A percentile compares a stretch with the other conserved stretches of the same genome.
Evolutionary conservation across 2,113 vertebrate species (phyloP).

Genomic region (Calonectris borealis): DNA sequence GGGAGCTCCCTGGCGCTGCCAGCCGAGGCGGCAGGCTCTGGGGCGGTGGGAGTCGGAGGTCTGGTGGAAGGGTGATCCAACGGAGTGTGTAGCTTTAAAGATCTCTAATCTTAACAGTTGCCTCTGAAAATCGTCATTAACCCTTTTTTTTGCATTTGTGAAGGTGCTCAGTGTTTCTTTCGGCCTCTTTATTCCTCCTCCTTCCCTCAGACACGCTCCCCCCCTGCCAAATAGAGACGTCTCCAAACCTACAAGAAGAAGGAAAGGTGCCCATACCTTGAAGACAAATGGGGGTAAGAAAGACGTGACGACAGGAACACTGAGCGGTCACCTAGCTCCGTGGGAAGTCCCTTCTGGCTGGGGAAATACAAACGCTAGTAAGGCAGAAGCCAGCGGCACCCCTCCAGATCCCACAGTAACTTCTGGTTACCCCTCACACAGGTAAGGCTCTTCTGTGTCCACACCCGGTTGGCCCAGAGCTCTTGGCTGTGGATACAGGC

Average conservation of each 20-base stretch:
- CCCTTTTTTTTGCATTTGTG: background rate
- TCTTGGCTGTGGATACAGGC: background rate
- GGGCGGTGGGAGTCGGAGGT: too few relatives aligned
- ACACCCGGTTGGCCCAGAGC: background rate
- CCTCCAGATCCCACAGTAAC: background rate
- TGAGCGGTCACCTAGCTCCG: background rate
- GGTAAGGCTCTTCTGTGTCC: background rate
- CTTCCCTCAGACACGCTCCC: background rate
- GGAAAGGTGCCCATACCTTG: background rate
- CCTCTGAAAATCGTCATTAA: background rate
- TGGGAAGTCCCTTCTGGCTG: background rate
- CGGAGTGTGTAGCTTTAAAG: accelerated
- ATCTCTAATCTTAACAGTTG: background rate
- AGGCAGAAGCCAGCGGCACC: background rate
- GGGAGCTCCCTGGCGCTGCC: background rate
- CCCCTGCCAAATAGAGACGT: background rate
- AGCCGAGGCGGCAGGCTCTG: background rate
- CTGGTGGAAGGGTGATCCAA: background rate
- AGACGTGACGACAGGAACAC: background rate
- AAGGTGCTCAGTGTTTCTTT: background rate
- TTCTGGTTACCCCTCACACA: background rate
- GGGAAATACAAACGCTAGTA: too few relatives aligned
- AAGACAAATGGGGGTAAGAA: background rate
- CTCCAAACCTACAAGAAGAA: background rate
- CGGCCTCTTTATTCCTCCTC: background rate